Conservation (phyloP, 2,797 vertebrate species). For the Hirundo rustica region DNA sequence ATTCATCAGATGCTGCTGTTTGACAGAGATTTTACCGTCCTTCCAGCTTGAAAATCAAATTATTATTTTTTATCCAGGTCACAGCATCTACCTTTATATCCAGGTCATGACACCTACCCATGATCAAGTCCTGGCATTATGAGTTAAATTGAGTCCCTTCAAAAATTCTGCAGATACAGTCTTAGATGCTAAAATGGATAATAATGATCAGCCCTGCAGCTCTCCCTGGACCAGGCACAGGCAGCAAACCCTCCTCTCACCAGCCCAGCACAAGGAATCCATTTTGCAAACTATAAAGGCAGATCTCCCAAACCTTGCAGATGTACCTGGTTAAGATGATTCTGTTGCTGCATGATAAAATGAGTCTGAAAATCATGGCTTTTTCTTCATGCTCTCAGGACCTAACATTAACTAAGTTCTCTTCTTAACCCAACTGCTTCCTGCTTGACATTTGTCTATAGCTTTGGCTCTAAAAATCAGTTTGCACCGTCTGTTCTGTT, state of each 20-base stretch:
- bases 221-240: neutral
- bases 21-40: neutral
- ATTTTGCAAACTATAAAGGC: neutral
- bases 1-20: neutral
- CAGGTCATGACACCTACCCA: neutral
- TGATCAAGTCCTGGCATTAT: neutral
- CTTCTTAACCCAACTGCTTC: neutral
- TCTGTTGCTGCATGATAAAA: neutral
- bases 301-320: neutral
- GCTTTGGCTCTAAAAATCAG: neutral
- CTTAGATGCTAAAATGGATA: neutral
- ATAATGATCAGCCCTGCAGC: neutral
- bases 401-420: neutral
- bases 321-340: neutral
- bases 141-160: neutral
- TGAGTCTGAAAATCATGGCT: neutral
- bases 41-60: neutral
- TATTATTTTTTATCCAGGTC: neutral
- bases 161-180: neutral
- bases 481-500: neutral
- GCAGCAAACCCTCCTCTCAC: neutral
- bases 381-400: neutral
- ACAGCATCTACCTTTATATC: neutral
- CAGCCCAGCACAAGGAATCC: neutral
- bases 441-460: conserved; percentile 1